These are phyloP conservation scores for Pristionchus maxplancki DNA, from an alignment of 2,888 invertebrate genomes.

Conservation along the genomic window DNA sequence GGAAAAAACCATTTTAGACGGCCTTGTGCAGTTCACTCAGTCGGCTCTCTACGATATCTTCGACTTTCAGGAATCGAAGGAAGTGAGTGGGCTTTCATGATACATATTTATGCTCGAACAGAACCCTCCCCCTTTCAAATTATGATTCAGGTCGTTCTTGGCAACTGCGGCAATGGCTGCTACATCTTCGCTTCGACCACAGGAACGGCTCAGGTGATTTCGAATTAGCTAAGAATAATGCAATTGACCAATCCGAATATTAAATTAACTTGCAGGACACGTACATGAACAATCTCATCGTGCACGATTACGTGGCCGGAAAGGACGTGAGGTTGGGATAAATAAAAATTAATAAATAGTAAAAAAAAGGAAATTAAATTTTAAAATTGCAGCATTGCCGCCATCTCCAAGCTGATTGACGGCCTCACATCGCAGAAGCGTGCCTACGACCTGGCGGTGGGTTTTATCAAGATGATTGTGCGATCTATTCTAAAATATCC, in stretches of 20 bases:
- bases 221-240: background rate
- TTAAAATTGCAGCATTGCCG: background rate
- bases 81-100: background rate
- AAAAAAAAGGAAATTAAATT: background rate
- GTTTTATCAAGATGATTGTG: background rate
- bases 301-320: background rate
- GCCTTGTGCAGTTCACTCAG: background rate
- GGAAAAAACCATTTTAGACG: too few species aligned
- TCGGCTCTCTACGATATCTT: slow-evolving; percentile 1
- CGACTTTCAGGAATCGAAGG: background rate
- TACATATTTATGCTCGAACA: too few species aligned
- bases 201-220: background rate
- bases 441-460: background rate
- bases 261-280: background rate
- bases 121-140: background rate
- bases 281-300: background rate
- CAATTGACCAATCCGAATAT: background rate
- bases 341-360: background rate
- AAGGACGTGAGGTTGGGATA: background rate
- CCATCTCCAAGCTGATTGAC: background rate
- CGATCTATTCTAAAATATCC: too few species aligned
- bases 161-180: background rate
- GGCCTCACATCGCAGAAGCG: background rate
- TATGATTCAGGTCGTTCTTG: background rate
- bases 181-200: background rate